Conservation (phyloP, 1,140 invertebrate species). For the Meloidogyne chitwoodi region DNA sequence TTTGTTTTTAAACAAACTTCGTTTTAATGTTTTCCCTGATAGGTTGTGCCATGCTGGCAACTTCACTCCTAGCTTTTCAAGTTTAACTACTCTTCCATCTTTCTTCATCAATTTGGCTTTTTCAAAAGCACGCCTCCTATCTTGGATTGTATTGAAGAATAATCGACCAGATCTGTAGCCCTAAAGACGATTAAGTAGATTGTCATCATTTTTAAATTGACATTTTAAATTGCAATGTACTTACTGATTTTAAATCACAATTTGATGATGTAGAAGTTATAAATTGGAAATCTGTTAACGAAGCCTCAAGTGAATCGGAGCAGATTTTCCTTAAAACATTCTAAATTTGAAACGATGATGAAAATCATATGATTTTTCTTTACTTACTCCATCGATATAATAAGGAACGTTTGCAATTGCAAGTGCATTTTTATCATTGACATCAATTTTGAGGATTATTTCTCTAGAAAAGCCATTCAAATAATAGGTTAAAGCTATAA, state of each 20-base stretch:
- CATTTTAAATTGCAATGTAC: not conserved
- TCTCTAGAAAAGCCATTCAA: not conserved
- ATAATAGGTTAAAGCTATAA: conserved; percentile 11
- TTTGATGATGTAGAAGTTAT: not conserved
- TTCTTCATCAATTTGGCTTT: not conserved
- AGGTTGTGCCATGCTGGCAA: conserved; percentile 3
- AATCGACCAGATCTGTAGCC: conserved; percentile 7
- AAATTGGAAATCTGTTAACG: not conserved
- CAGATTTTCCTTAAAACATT: not conserved
- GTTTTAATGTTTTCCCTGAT: not conserved
- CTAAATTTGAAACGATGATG: not conserved
- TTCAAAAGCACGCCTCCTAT: not conserved
- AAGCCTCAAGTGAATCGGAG: not conserved
- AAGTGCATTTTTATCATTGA: not conserved
- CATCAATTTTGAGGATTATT: conserved; percentile 8
- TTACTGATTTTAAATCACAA: not conserved
- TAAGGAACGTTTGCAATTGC: conserved; percentile 17
- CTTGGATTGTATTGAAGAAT: conserved; percentile 4
- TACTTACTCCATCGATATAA: conserved; percentile 19
- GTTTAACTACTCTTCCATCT: not conserved
- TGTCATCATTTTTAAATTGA: not conserved
- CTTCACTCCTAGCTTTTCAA: not conserved
- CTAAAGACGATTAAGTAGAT: not conserved
- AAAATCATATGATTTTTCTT: not conserved
- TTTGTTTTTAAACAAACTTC: not conserved